A percentile compares a stretch with the other conserved stretches of the same genome.
Evolutionary conservation across 2,888 invertebrate genomes (phyloP).

Genomic region (Ectropis crepuscularia): DNA sequence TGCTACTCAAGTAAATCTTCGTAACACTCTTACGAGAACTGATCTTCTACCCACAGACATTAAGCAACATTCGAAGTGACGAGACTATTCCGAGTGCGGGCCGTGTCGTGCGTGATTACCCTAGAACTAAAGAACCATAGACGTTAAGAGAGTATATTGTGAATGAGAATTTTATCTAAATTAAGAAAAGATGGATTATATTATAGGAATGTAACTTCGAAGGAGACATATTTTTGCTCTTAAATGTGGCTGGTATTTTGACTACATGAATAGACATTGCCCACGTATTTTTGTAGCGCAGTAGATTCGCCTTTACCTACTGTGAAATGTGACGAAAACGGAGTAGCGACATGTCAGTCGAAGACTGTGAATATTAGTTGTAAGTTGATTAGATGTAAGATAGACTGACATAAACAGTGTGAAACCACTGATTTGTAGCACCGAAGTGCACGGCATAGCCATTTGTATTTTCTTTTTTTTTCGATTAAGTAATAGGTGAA

Average conservation of each 20-base stretch:
- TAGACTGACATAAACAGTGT: constrained; percentile 76
- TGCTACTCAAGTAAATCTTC: constrained; percentile 55
- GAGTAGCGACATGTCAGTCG: constrained; percentile 66
- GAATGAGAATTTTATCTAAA: constrained; percentile 68
- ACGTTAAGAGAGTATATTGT: constrained; percentile 59
- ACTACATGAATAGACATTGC: constrained; percentile 80
- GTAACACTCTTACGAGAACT: constrained; percentile 36
- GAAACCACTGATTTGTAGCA: constrained; percentile 61
- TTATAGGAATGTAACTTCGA: constrained; percentile 64
- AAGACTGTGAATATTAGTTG: constrained; percentile 79
- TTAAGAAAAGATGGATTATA: constrained; percentile 63
- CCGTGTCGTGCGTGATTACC: constrained; percentile 60
- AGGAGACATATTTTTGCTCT: constrained; percentile 84
- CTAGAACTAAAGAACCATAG: constrained; percentile 19
- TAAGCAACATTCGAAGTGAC: constrained; percentile 48
- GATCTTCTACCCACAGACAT: constrained; percentile 36
- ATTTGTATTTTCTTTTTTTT: constrained; percentile 24
- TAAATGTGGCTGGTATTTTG: constrained; percentile 77
- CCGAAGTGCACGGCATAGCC: constrained; percentile 26
- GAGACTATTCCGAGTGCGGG: constrained; percentile 65
- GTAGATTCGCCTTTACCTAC: constrained; percentile 73
- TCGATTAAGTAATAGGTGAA: too few species aligned
- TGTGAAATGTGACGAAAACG: constrained; percentile 64
- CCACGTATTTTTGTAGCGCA: constrained; percentile 84
- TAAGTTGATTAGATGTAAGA: constrained; percentile 50